These are phyloP conservation scores for Decapterus maruadsi DNA, from an alignment of 2,797 vertebrate genomes.

Conservation along the genomic window DNA sequence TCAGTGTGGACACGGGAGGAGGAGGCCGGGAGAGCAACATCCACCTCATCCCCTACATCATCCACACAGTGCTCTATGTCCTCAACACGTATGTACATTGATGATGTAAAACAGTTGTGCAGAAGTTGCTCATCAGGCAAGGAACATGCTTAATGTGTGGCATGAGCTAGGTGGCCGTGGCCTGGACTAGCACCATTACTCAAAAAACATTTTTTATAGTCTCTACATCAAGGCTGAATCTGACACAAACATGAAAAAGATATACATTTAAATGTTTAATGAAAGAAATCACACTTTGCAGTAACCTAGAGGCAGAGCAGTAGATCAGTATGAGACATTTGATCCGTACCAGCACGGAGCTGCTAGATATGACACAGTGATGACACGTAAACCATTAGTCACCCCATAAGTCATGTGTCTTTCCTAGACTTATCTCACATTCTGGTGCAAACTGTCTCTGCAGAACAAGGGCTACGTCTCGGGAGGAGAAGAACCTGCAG, in stretches of 20 bases:
- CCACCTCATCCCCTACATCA: slow-evolving; percentile 99
- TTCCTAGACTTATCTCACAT: not conserved
- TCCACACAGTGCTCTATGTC: slow-evolving; percentile 99
- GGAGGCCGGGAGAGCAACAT: slow-evolving; percentile 99
- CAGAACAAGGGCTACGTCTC: slow-evolving; percentile 95
- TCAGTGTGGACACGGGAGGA: slow-evolving; percentile 96
- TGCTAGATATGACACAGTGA: not conserved
- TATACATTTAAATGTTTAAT: too few species aligned
- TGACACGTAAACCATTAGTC: not conserved
- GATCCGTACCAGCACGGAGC: not conserved
- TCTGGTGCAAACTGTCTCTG: not conserved
- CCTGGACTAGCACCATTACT: too few species aligned
- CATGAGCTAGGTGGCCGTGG: too few species aligned
- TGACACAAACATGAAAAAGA: too few species aligned
- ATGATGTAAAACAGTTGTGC: not conserved
- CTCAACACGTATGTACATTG: slow-evolving; percentile 94
- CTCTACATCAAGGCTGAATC: too few species aligned
- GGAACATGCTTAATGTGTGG: too few species aligned
- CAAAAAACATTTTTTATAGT: too few species aligned
- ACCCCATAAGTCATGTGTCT: not conserved
- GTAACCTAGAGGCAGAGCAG: too few species aligned
- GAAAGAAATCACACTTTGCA: too few species aligned
- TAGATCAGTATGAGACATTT: not conserved
- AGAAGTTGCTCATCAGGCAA: slow-evolving; percentile 4
- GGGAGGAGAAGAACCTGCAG: slow-evolving; percentile 98